phyloP scores from a whole-genome alignment of 1,140 invertebrate genomes.

The Zaprionus gabonicus region DNA sequence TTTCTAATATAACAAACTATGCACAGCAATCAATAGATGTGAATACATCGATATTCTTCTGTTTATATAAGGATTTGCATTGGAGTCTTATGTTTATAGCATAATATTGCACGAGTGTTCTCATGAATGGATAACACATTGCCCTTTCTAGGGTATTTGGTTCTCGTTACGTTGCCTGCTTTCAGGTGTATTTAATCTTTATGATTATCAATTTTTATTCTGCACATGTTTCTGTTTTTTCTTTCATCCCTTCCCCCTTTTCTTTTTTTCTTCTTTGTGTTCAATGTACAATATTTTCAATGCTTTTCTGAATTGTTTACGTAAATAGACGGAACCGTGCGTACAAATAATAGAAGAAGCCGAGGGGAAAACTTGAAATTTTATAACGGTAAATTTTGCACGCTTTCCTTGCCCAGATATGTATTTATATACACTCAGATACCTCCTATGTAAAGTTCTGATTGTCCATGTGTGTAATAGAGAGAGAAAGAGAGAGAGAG shows the following conservation, averaged over 20 bases:
- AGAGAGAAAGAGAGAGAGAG: not conserved
- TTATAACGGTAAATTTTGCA: constrained; percentile 22
- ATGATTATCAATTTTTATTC: constrained; percentile 31
- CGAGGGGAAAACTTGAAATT: constrained; percentile 33
- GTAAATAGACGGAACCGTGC: constrained; percentile 59
- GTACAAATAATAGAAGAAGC: constrained; percentile 57
- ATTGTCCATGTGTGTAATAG: not conserved
- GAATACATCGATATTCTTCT: not conserved
- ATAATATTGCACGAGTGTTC: constrained; percentile 5
- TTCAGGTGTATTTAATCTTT: constrained; percentile 41
- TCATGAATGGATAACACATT: constrained; percentile 18
- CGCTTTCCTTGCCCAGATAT: constrained; percentile 13
- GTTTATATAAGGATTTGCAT: constrained; percentile 3
- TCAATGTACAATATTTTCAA: constrained; percentile 58
- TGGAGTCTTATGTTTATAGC: constrained; percentile 9
- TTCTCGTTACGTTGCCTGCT: not conserved
- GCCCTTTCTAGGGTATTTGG: constrained; percentile 26
- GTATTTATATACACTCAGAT: constrained; percentile 31
- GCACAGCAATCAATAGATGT: not conserved
- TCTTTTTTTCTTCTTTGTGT: constrained; percentile 18
- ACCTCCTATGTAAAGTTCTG: constrained; percentile 12
- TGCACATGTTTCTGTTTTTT: constrained; percentile 28
- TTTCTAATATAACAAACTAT: constrained; percentile 1
- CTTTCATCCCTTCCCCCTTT: not conserved
- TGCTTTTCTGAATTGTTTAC: constrained; percentile 66